Evolutionary conservation across 2,888 invertebrate species (phyloP), one percentile per base, ranked within the genome.

Genomic region (Apamea sordens): DNA sequence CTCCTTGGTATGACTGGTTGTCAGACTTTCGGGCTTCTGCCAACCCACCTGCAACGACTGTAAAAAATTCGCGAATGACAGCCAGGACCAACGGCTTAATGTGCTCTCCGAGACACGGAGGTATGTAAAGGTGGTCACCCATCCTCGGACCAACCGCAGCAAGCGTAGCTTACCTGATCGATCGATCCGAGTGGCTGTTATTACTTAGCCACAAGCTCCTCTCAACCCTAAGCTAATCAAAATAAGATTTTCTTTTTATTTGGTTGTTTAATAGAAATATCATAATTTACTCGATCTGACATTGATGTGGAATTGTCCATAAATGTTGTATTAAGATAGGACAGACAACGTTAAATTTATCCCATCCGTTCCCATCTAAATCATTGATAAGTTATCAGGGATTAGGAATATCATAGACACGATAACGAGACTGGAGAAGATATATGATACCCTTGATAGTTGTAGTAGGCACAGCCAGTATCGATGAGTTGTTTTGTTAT

Each of bases 311-410:
- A 77, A 63, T 73, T 28, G 68, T 71, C 82, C 36, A 36, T 82
- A 69, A 74, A 75, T 77, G 68, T 73, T 71, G n/a, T 77, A 63
- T 83, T 68, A 59, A 72, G 86, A 76, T 82, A 86, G 32, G 32
- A 65, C 32, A 64, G 50, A 79, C 77, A 77, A 36, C 53, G 13
- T 64, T 18, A 2, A 77, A 83, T 82, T 76, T 77, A 88, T 86
- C 13, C 67, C 69, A 65, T 77, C 79, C 77, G 18, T 47, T 77
- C 64, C 64, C 80, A 76, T 83, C 76, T 81, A 79, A 85, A 85
- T 79, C 79, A 86, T 56, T 83, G 86, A 88, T 83, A 87, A 79
- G 76, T 75, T 81, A 87, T 84, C 87, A 77, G 61, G 72, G 77
- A 79, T 88, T 81, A 84, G 65, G 56, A 74, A 73, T 88, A 77